Base-by-base conservation (phyloP, 1,140 invertebrate genomes). In the Megalonaias nervosa region DNA sequence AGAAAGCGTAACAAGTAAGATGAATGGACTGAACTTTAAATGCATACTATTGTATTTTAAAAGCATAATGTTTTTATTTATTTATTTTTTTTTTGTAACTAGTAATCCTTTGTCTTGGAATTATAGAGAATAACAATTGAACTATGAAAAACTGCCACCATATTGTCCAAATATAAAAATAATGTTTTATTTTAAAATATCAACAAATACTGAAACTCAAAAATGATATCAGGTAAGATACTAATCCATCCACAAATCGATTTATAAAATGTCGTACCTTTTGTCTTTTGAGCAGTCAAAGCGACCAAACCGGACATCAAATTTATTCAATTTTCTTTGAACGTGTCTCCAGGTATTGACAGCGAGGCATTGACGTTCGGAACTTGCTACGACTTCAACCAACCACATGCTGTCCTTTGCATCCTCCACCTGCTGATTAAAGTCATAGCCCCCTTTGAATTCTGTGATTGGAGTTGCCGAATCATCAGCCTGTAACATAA, bases 321-420 rank as follows among this genome's bases (percentile, higher is more conserved):
- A 93, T 61, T 85, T 89, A 16, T 86, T 85, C n/a, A 92, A 82
- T 75, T 91, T 90, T 61, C 86, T 86, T 26, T 87, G 83, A 17
- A 93, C 82, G 58, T 84, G 68, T 65, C 86, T 87, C 92, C 92
- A 93, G 21, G 76, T 80, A 58, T 69, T 67, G 67, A 86, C 82
- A 13, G 80, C 77, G 1, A 84, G 74, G n/a, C 74, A 21, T 9
- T 48, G 2, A 9, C 67, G 59, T 15, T 79, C 65, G 14, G 74
- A 68, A 19, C 81, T 68, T 16, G 69, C 71, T 15, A 85, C 67
- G 15, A 93, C 91, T 81, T 92, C 91, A 0, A 93, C 91, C 16
- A 93, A 75, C 92, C 92, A 93, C 9, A 92, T 91, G 85, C 92
- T 92, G 84, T 93, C 92, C 84, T 93, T 93, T 16, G 92, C 91